Evolutionary conservation across 2,888 invertebrate species (phyloP).

Genomic region (Cepaea hortensis): DNA sequence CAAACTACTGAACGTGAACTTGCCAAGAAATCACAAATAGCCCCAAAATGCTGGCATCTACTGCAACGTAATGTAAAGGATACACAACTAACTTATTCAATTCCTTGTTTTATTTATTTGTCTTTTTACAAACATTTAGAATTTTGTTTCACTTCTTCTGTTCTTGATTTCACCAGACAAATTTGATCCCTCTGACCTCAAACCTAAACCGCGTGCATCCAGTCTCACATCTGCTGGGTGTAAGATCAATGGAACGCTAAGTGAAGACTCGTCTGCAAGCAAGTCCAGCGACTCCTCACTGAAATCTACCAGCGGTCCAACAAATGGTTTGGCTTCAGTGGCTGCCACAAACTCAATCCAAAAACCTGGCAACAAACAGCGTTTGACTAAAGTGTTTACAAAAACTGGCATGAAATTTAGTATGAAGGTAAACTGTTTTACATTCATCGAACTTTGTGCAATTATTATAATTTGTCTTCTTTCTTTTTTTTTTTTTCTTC

Average conservation of each 20-base stretch:
- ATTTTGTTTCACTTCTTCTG: not conserved
- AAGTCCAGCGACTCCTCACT: slow-evolving; percentile 27
- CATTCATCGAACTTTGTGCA: too few relatives aligned
- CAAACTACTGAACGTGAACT: too few relatives aligned
- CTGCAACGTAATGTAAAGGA: too few relatives aligned
- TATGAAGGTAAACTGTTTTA: slow-evolving; percentile 35
- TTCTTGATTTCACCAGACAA: slow-evolving; percentile 45
- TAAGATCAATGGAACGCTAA: slow-evolving; percentile 30
- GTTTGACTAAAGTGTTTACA: slow-evolving; percentile 36
- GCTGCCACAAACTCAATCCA: not conserved
- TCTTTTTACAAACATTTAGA: not conserved
- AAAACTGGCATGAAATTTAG: slow-evolving; percentile 46
- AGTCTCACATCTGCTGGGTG: slow-evolving; percentile 1
- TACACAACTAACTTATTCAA: too few relatives aligned
- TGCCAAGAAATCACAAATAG: too few relatives aligned
- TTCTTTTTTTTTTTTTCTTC: not conserved
- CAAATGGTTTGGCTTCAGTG: slow-evolving; percentile 27
- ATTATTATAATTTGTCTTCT: not conserved
- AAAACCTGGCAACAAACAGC: slow-evolving; percentile 42
- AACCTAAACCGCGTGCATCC: slow-evolving; percentile 48
- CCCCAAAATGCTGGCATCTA: too few relatives aligned
- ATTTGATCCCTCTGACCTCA: slow-evolving; percentile 54
- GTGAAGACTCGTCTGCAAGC: slow-evolving; percentile 28
- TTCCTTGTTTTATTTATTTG: not conserved
- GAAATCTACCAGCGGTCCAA: slow-evolving; percentile 23